Percentiles rank a stretch among this genome's conserved stretches.
phyloP scores from a whole-genome alignment of 2,797 vertebrate species.

The Crocodylus rhombifer region DNA sequence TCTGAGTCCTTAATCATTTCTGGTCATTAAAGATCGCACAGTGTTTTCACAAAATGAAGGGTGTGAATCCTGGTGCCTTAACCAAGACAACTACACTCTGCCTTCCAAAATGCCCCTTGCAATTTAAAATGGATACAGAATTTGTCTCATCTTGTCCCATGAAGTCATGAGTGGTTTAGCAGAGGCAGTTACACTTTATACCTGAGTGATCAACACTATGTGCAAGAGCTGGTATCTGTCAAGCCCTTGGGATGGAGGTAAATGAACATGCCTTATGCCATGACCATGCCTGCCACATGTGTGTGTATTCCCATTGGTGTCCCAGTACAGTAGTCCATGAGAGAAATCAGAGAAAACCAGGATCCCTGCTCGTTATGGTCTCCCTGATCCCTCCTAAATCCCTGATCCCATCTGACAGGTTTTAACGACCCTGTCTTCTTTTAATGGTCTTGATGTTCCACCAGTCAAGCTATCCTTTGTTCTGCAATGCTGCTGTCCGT shows the following conservation, averaged over 20 bases:
- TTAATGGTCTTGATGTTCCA: no score
- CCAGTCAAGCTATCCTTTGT: no score
- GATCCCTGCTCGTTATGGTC: no score
- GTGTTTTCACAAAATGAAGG: no score
- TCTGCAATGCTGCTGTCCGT: no score
- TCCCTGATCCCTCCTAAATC: no score
- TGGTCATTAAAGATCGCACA: background rate
- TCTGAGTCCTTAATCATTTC: background rate
- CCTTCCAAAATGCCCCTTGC: background rate
- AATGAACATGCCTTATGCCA: background rate
- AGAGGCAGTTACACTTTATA: background rate
- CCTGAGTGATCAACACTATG: background rate
- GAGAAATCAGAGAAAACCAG: no score
- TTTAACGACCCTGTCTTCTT: no score
- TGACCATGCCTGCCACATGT: background rate
- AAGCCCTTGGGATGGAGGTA: no score
- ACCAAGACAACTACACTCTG: background rate
- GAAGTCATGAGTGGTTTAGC: background rate
- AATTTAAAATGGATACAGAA: background rate
- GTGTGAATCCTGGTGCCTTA: no score
- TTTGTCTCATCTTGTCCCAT: background rate
- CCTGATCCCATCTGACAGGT: no score
- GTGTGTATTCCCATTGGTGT: background rate
- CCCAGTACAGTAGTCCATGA: background rate
- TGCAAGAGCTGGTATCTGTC: no score